Evolutionary conservation across 2,888 invertebrate species (phyloP), one percentile per base, ranked within the genome.

Genomic region (Panopea generosa): DNA sequence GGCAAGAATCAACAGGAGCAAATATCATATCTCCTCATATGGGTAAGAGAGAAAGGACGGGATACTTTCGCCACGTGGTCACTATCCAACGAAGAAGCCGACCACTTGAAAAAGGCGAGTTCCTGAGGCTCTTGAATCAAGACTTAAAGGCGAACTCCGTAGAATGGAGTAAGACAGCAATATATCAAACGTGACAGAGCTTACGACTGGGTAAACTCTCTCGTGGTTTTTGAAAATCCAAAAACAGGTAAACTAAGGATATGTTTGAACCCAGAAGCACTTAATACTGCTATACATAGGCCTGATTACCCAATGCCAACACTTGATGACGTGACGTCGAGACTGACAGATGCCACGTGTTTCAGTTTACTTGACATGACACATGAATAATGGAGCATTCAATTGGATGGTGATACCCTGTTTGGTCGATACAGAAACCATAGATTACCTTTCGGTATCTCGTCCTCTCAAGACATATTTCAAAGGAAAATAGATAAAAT

Each of bases 251-350:
- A 74, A 14, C 26, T 77, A 24, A 11, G 74, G 2, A 40, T 82
- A 14, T 81, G 77, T 38, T 50, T 74, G 6, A 71, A 81, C 33
- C 72, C 66, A 2, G 45, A 69, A 53, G 77, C 66, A 1, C 47
- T 77, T 7, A 82, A 77, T 18, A 53, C 69, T 0, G 62, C 77
- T 2, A 82, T 82, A n/a, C 33, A 61, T 3, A 20, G 77, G 45
- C 75, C 77, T 20, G 77, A 81, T 33, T 77, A 74, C 33, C 77
- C 73, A 24, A 75, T 69, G 72, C 67, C 55, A 1, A 81, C 77
- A 40, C 24, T 82, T 0, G 74, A 76, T 14, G 66, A 76, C 22
- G 62, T 76, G 0, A 61, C 57, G 40, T 52, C 67, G 27, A 26
- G 56, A 33, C 24, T 77, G 9, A 16, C 68, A 0, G 62, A 27